phyloP scores from a whole-genome alignment of 2,888 invertebrate genomes.

The Myopa testacea region DNA sequence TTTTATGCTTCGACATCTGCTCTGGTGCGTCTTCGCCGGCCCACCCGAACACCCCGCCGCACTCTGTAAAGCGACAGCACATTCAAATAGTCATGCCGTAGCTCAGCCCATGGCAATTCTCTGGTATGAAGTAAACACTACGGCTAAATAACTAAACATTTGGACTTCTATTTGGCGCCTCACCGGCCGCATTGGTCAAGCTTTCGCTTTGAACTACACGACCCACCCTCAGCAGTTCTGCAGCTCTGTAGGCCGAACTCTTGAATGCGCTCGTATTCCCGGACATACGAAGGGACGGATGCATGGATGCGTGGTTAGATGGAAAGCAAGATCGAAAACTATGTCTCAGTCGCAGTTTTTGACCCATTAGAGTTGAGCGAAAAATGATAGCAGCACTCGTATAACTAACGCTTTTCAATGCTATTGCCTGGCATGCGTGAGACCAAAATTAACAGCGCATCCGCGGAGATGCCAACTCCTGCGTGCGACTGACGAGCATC shows the following conservation, averaged over 20 bases:
- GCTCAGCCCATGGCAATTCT: slow-evolving; percentile 30
- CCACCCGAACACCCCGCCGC: neutral
- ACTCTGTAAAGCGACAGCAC: neutral
- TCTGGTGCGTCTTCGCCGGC: neutral
- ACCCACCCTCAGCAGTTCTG: neutral
- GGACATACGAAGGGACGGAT: neutral
- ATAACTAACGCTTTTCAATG: slow-evolving; percentile 37
- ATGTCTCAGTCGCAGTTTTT: slow-evolving; percentile 2
- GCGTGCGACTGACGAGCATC: neutral
- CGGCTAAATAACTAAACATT: slow-evolving; percentile 40
- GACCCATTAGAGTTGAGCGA: slow-evolving; percentile 25
- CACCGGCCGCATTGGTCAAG: neutral
- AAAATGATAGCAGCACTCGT: slow-evolving; percentile 16
- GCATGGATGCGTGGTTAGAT: neutral
- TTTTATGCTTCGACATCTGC: slow-evolving; percentile 8
- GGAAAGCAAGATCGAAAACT: neutral
- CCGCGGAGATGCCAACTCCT: slow-evolving; percentile 14
- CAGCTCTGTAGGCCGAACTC: neutral
- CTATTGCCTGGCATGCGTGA: slow-evolving; percentile 21
- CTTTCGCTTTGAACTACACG: slow-evolving; percentile 18
- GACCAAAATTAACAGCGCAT: neutral
- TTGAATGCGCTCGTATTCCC: slow-evolving; percentile 5
- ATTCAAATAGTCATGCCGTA: slow-evolving; percentile 3
- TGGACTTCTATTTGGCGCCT: slow-evolving; percentile 5
- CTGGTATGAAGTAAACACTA: slow-evolving; percentile 33